phyloP scores from a whole-genome alignment of 2,797 vertebrate species.

The Poeciliopsis presidionis region DNA sequence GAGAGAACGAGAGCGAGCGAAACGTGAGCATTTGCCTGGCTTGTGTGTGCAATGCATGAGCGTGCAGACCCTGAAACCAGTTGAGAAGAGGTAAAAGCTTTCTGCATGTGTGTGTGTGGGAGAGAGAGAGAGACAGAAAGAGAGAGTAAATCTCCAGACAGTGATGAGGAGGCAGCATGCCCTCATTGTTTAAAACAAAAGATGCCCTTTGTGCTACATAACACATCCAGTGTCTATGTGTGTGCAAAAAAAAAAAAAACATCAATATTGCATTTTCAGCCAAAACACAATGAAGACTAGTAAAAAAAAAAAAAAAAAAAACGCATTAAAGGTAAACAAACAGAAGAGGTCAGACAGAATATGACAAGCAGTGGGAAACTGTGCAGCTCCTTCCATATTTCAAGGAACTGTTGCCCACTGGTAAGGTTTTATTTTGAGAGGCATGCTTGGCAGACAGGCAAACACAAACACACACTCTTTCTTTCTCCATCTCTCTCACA shows the following conservation, averaged over 20 bases:
- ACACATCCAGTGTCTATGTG: constrained; percentile 31
- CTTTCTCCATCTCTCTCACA: no score
- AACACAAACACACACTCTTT: neutral
- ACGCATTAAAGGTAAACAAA: neutral
- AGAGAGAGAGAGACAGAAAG: neutral
- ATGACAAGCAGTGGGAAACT: neutral
- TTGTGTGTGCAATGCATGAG: constrained; percentile 7
- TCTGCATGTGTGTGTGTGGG: constrained; percentile 13
- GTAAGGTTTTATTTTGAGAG: constrained; percentile 14
- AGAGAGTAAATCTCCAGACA: constrained; percentile 44
- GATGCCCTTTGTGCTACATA: constrained; percentile 46
- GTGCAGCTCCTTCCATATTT: constrained; percentile 20
- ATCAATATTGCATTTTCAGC: constrained; percentile 11
- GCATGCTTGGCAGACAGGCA: neutral
- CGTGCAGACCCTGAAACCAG: constrained; percentile 21
- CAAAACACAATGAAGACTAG: constrained; percentile 16
- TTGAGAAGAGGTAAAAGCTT: constrained; percentile 23
- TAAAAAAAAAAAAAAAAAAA: neutral
- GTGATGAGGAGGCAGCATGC: constrained; percentile 65
- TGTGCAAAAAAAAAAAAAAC: neutral
- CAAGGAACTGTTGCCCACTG: constrained; percentile 11
- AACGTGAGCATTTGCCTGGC: constrained; percentile 31
- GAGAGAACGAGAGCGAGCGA: constrained; percentile 43
- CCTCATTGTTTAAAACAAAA: constrained; percentile 73
- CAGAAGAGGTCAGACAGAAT: neutral